phyloP scores from a whole-genome alignment of 2,113 vertebrate species.

The Sander lucioperca region DNA sequence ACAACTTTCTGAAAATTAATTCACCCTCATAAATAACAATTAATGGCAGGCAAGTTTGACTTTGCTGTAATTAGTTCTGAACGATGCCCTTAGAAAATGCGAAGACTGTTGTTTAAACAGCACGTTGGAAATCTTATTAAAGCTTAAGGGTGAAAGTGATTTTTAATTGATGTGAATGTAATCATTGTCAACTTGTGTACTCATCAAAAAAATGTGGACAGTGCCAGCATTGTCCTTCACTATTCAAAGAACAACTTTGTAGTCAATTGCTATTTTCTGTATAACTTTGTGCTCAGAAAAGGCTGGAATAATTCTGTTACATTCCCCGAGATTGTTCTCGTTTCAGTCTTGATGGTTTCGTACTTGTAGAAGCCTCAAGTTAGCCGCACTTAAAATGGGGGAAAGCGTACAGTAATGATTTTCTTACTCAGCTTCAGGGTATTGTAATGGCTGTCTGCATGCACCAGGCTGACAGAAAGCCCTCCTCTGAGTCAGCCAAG shows the following conservation, averaged over 20 bases:
- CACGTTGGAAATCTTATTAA: conserved; percentile 59
- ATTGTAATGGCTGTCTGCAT: conserved; percentile 47
- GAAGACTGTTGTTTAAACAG: conserved; percentile 64
- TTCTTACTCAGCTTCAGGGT: conserved; percentile 45
- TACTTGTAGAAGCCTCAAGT: conserved; percentile 36
- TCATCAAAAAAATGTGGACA: conserved; percentile 16
- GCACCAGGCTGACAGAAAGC: conserved; percentile 40
- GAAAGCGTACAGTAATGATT: conserved; percentile 35
- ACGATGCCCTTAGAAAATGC: conserved; percentile 58
- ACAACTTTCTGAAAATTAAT: conserved; percentile 65
- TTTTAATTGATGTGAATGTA: conserved; percentile 59
- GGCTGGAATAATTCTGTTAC: conserved; percentile 2
- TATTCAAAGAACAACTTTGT: background rate
- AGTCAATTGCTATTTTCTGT: background rate
- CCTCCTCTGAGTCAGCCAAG: conserved; percentile 46
- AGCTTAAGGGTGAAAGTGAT: conserved; percentile 30
- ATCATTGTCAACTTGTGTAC: conserved; percentile 50
- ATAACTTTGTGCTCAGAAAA: background rate
- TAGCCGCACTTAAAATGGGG: conserved; percentile 13
- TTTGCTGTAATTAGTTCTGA: conserved; percentile 74
- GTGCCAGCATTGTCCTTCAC: conserved; percentile 20
- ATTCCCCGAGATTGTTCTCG: conserved; percentile 17
- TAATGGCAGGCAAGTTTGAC: conserved; percentile 65
- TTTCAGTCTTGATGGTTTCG: conserved; percentile 9
- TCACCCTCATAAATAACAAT: conserved; percentile 77